Evolutionary conservation across 2,888 invertebrate species (phyloP).

Genomic region (Neria commutata): DNA sequence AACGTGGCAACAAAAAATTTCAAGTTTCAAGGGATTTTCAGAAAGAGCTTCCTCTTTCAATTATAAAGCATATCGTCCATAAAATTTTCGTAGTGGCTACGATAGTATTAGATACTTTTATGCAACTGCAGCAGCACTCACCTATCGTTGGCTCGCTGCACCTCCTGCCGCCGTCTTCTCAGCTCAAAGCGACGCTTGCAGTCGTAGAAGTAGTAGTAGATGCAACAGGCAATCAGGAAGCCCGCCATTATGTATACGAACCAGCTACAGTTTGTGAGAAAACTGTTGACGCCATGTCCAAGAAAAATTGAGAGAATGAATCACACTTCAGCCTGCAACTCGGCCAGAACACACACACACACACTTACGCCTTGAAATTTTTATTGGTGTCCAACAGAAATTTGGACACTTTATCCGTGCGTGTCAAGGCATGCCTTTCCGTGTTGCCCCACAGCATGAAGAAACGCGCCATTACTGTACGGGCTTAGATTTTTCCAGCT

Average conservation of each 20-base stretch:
- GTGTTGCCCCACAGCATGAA: conserved; percentile 24
- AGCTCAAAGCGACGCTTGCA: conserved; percentile 39
- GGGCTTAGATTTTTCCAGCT: neutral
- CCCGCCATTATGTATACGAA: conserved; percentile 47
- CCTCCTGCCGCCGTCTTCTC: conserved; percentile 41
- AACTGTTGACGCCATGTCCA: no score
- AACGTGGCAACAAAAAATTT: no score
- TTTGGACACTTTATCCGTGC: conserved; percentile 26
- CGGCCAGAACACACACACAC: no score
- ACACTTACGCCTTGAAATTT: conserved; percentile 34
- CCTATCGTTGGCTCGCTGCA: conserved; percentile 50
- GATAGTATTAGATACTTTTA: no score
- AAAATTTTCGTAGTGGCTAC: no score
- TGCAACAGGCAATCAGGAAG: conserved; percentile 43
- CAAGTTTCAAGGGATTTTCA: no score
- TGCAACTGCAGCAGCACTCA: no score
- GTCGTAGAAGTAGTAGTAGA: conserved; percentile 49
- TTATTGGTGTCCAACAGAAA: conserved; percentile 28
- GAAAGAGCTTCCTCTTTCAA: no score
- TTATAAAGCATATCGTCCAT: no score
- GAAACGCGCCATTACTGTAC: conserved; percentile 27
- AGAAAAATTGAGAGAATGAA: neutral
- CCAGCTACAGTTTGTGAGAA: conserved; percentile 52
- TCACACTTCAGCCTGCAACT: neutral
- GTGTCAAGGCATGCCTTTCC: neutral